Evolutionary conservation across 2,888 invertebrate genomes (phyloP).

Genomic region (Noctua janthe): DNA sequence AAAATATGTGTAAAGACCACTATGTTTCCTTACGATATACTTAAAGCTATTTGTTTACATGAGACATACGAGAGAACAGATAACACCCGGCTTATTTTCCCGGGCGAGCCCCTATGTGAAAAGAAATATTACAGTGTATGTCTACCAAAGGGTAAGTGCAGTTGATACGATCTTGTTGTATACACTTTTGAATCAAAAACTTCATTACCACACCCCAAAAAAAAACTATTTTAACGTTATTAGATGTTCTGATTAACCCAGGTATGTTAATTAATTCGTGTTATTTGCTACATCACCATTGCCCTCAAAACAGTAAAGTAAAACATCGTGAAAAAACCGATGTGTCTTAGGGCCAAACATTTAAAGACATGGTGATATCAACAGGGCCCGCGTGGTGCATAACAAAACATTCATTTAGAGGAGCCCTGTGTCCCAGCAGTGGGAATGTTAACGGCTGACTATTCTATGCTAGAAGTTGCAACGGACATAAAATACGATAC

Average conservation of each 20-base stretch:
- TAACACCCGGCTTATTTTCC: constrained; percentile 39
- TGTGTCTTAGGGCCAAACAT: not conserved
- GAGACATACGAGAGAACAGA: constrained; percentile 17
- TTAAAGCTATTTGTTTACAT: constrained; percentile 43
- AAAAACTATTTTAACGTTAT: not conserved
- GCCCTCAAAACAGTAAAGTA: not conserved
- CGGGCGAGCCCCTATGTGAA: not conserved
- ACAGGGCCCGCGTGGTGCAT: not conserved
- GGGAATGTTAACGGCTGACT: not conserved
- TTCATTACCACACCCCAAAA: not conserved
- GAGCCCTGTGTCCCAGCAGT: not conserved
- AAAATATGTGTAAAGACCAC: not conserved
- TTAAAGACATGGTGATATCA: not conserved
- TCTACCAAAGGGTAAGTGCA: constrained; percentile 5
- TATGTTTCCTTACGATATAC: not conserved
- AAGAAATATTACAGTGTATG: constrained; percentile 28
- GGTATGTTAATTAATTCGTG: no score
- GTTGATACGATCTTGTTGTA: constrained; percentile 11
- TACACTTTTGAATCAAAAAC: not conserved
- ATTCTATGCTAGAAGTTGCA: not conserved
- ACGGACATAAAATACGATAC: not conserved
- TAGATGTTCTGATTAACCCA: not conserved
- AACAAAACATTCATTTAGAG: not conserved
- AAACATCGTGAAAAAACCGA: not conserved
- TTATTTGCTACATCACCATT: not conserved